A percentile compares a stretch with the other conserved stretches of the same genome.
phyloP scores from a whole-genome alignment of 2,113 vertebrate genomes.

The Hyla sarda region DNA sequence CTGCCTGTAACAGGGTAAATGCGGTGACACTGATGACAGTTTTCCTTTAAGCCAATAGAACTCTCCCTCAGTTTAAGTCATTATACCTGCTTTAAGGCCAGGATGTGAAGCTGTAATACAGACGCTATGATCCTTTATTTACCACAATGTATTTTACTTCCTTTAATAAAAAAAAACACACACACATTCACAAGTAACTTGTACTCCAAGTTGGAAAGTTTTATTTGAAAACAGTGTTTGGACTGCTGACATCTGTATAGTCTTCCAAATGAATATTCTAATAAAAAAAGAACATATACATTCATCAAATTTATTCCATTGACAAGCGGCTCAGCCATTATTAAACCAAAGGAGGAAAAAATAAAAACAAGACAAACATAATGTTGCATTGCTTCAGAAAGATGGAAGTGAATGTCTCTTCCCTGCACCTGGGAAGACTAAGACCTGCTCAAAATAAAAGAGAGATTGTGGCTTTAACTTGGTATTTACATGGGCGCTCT shows the following conservation, averaged over 20 bases:
- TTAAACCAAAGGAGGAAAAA: neutral
- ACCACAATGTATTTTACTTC: no score
- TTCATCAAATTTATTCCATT: constrained; percentile 25
- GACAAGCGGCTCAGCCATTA: constrained; percentile 40
- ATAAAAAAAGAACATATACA: constrained; percentile 26
- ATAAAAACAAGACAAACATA: neutral
- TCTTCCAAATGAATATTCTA: constrained; percentile 20
- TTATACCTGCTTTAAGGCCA: no score
- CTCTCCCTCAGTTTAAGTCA: no score
- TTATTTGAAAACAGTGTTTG: constrained; percentile 53
- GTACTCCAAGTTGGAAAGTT: constrained; percentile 36
- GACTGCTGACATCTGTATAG: constrained; percentile 22
- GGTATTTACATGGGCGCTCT: constrained; percentile 67
- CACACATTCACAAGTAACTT: neutral
- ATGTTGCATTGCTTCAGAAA: constrained; percentile 42
- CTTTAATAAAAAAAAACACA: neutral
- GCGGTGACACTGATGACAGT: no score
- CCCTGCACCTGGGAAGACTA: neutral
- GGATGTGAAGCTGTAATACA: no score
- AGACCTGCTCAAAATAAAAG: constrained; percentile 56
- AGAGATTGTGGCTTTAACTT: constrained; percentile 54
- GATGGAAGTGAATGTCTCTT: neutral
- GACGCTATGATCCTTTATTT: no score
- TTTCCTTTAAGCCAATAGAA: no score
- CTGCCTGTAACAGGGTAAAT: no score